A percentile compares a stretch with the other conserved stretches of the same genome.
Evolutionary conservation across 2,113 vertebrate genomes (phyloP).

Genomic region (Fulica atra): DNA sequence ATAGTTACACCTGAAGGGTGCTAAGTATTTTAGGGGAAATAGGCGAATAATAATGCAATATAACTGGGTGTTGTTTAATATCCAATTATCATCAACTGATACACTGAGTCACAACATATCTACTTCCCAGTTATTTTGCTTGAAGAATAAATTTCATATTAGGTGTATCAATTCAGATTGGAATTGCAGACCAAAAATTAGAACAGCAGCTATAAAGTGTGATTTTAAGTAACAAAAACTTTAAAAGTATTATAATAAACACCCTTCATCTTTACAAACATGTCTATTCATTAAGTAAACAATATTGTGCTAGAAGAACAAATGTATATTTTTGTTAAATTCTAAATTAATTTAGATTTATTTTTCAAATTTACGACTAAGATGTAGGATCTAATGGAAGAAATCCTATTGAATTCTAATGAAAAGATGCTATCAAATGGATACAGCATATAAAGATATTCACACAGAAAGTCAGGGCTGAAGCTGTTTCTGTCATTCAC

Average conservation of each 20-base stretch:
- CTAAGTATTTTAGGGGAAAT: neutral
- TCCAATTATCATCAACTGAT: neutral
- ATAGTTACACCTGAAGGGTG: neutral
- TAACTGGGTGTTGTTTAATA: neutral
- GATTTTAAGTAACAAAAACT: neutral
- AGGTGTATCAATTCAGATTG: neutral
- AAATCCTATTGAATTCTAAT: neutral
- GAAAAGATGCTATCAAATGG: neutral
- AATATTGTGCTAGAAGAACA: neutral
- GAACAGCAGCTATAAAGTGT: neutral
- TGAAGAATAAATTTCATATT: neutral
- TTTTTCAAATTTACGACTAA: neutral
- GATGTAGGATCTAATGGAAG: neutral
- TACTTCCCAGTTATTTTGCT: neutral
- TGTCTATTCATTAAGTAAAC: neutral
- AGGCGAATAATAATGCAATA: neutral
- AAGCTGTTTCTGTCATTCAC: slow-evolving; percentile 65
- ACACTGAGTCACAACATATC: neutral
- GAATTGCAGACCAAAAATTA: neutral
- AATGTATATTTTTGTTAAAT: neutral
- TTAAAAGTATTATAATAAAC: neutral
- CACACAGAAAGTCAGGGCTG: neutral
- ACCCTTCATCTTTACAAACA: neutral
- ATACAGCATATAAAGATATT: neutral
- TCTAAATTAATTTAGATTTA: neutral